Percentiles rank a stretch among this genome's conserved stretches.
Evolutionary conservation across 2,113 vertebrate genomes (phyloP).

Genomic region (Chrysemys picta): DNA sequence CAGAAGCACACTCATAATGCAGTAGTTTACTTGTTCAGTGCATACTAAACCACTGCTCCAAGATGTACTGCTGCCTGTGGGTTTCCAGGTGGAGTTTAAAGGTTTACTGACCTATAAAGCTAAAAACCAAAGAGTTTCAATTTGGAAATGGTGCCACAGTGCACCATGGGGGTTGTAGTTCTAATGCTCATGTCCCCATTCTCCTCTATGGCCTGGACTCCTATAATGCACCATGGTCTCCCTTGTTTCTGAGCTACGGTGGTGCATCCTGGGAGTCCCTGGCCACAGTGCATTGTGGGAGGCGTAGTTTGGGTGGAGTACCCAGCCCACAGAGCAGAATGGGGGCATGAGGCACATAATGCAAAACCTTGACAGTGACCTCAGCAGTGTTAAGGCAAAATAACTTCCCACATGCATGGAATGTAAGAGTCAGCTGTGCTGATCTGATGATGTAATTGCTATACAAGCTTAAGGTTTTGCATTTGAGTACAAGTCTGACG

Average conservation of each 20-base stretch:
- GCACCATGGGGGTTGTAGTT: not conserved
- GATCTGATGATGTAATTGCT: accelerated
- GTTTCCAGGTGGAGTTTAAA: not conserved
- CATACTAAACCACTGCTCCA: not conserved
- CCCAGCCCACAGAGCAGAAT: not conserved
- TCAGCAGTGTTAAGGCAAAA: accelerated
- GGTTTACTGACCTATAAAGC: not conserved
- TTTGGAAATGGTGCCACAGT: not conserved
- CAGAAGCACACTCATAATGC: too few relatives aligned
- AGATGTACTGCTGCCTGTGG: not conserved
- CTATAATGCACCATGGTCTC: accelerated
- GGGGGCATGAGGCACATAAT: not conserved
- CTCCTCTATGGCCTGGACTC: not conserved
- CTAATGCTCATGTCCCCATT: not conserved
- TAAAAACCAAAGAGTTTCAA: not conserved
- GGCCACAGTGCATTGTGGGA: not conserved
- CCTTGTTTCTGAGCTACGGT: not conserved
- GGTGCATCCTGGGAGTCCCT: not conserved
- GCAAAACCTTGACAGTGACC: not conserved
- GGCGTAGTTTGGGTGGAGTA: not conserved
- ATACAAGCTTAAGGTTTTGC: not conserved
- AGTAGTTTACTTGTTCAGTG: not conserved
- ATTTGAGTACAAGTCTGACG: not conserved
- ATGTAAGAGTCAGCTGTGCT: accelerated
- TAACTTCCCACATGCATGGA: not conserved